Evolutionary conservation across 2,113 vertebrate genomes (phyloP).

Genomic region (Eupsittula cactorum): DNA sequence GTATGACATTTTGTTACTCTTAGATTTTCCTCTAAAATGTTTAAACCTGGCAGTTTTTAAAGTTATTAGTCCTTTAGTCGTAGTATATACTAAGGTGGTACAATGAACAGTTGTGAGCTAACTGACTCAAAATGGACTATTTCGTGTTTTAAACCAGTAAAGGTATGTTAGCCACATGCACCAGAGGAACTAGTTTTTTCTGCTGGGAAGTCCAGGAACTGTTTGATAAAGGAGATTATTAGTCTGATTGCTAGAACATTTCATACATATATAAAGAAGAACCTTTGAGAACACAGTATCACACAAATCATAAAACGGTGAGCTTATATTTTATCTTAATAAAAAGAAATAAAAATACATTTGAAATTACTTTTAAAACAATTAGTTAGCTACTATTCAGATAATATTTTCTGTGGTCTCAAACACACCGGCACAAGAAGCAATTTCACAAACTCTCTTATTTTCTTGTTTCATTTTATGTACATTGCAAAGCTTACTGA

Average conservation of each 20-base stretch:
- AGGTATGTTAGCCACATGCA: not conserved
- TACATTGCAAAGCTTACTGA: not conserved
- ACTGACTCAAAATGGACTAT: not conserved
- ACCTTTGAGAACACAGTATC: not conserved
- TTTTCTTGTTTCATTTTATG: not conserved
- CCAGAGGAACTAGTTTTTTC: not conserved
- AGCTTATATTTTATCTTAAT: constrained; percentile 6
- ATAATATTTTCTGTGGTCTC: not conserved
- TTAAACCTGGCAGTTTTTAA: not conserved
- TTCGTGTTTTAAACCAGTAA: not conserved
- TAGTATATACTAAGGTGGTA: not conserved
- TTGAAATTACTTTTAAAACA: not conserved
- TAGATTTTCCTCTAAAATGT: not conserved
- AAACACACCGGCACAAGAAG: not conserved
- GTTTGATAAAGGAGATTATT: not conserved
- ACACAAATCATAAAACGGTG: not conserved
- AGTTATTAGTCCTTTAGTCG: not conserved
- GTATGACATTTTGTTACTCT: not conserved
- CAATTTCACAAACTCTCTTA: not conserved
- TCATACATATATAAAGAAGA: not conserved
- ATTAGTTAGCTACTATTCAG: not conserved
- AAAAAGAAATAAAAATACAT: constrained; percentile 6
- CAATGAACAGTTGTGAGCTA: not conserved
- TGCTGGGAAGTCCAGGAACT: not conserved
- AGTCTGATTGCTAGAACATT: not conserved